phyloP scores from a whole-genome alignment of 1,140 invertebrate genomes.

The Zaprionus capensis region DNA sequence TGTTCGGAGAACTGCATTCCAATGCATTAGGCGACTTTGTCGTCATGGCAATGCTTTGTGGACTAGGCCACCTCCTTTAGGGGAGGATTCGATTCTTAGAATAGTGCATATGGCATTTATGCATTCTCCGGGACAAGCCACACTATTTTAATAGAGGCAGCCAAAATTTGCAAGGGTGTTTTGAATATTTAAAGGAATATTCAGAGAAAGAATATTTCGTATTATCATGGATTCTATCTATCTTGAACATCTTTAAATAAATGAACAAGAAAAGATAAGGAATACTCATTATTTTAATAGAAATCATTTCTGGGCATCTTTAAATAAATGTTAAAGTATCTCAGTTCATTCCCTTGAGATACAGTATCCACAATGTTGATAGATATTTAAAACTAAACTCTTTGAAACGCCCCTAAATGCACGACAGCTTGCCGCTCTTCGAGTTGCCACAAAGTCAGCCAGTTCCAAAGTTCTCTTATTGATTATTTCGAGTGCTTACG shows the following conservation, averaged over 20 bases:
- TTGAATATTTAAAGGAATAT: neutral
- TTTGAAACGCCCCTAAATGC: constrained; percentile 42
- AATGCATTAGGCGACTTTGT: constrained; percentile 61
- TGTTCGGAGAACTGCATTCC: constrained; percentile 58
- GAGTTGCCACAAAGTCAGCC: constrained; percentile 22
- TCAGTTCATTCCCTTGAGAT: neutral
- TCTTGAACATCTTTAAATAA: neutral
- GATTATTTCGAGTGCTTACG: constrained; percentile 78
- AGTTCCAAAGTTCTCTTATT: constrained; percentile 75
- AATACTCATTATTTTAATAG: neutral
- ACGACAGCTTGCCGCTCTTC: constrained; percentile 60
- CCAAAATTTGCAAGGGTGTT: neutral
- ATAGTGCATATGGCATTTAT: constrained; percentile 54
- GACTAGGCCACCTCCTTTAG: constrained; percentile 24
- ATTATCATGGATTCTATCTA: neutral
- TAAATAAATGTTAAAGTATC: neutral
- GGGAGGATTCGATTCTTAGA: constrained; percentile 73
- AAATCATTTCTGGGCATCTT: neutral
- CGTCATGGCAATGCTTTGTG: constrained; percentile 41
- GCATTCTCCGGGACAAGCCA: neutral
- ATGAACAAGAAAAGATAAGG: neutral
- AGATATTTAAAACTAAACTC: constrained; percentile 13
- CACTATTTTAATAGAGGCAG: neutral
- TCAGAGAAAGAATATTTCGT: neutral
- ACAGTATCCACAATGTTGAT: neutral